A percentile compares a stretch with the other conserved stretches of the same genome.
phyloP scores from a whole-genome alignment of 2,113 vertebrate genomes.

The Pelmatolapia mariae region DNA sequence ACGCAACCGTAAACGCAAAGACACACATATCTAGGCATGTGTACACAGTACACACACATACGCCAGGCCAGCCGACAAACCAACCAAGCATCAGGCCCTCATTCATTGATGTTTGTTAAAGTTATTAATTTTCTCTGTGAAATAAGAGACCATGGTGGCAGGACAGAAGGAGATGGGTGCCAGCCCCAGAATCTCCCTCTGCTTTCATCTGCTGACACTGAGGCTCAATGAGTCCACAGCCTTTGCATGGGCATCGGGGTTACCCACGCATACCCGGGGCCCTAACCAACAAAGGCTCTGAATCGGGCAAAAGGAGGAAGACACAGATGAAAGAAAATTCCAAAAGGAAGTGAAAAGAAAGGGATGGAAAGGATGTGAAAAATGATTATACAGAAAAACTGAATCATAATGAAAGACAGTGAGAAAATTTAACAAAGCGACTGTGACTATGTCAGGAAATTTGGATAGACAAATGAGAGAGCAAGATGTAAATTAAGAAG shows the following conservation, averaged over 20 bases:
- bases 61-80: conserved; percentile 38
- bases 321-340: conserved; percentile 51
- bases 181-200: conserved; percentile 65
- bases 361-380: conserved; percentile 2
- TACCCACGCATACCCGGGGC: conserved; percentile 64
- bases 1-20: background rate
- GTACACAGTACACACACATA: conserved; percentile 16
- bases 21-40: conserved; percentile 20
- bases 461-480: background rate
- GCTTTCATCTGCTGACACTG: conserved; percentile 72
- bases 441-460: background rate
- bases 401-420: conserved; percentile 32
- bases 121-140: conserved; percentile 79
- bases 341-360: conserved; percentile 12
- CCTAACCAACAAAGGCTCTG: conserved; percentile 68
- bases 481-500: background rate
- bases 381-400: conserved; percentile 25
- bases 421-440: conserved; percentile 12
- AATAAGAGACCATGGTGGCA: conserved; percentile 74
- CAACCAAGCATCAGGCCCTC: conserved; percentile 57
- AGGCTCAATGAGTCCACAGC: conserved; percentile 55
- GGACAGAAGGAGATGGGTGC: conserved; percentile 73
- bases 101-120: conserved; percentile 74
- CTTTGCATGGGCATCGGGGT: conserved; percentile 67
- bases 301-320: conserved; percentile 24